Conservation (phyloP, 2,113 vertebrate genomes). For the Asarcornis scutulata region DNA sequence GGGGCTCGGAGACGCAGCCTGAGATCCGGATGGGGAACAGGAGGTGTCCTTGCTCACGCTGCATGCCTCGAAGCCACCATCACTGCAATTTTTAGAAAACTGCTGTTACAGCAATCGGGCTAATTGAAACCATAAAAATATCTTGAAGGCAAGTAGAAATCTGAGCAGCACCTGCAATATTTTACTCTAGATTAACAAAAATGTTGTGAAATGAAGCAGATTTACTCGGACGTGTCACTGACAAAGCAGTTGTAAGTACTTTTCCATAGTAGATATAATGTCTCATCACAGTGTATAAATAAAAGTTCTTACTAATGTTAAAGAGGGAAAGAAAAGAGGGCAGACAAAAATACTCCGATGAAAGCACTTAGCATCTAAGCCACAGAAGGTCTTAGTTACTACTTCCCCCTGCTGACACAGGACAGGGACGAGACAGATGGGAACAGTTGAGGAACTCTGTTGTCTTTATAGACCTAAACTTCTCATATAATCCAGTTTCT, state of each 20-base stretch:
- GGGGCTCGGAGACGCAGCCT: background rate
- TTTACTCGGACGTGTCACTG: background rate
- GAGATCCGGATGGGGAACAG: background rate
- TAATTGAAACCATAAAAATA: conserved; percentile 8
- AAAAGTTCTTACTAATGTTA: conserved; percentile 54
- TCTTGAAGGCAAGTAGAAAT: background rate
- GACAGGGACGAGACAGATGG: conserved; percentile 29
- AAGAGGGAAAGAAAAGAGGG: conserved; percentile 43
- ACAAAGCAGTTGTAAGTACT: conserved; percentile 33
- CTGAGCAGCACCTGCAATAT: conserved; percentile 16
- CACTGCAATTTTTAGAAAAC: conserved; percentile 55
- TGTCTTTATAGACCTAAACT: conserved; percentile 14
- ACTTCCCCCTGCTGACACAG: conserved; percentile 70
- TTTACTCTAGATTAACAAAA: conserved; percentile 22
- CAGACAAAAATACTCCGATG: conserved; percentile 48
- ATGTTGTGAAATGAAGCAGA: background rate
- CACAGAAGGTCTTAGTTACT: conserved; percentile 62
- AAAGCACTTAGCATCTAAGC: conserved; percentile 34
- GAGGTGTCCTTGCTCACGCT: background rate
- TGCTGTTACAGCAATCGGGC: background rate
- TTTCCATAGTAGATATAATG: background rate
- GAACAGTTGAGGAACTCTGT: conserved; percentile 33
- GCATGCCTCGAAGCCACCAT: background rate
- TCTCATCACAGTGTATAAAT: conserved; percentile 46
- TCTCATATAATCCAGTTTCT: background rate